Base-by-base conservation (phyloP, 2,113 vertebrate species). In the Tragelaphus buxtoni region DNA sequence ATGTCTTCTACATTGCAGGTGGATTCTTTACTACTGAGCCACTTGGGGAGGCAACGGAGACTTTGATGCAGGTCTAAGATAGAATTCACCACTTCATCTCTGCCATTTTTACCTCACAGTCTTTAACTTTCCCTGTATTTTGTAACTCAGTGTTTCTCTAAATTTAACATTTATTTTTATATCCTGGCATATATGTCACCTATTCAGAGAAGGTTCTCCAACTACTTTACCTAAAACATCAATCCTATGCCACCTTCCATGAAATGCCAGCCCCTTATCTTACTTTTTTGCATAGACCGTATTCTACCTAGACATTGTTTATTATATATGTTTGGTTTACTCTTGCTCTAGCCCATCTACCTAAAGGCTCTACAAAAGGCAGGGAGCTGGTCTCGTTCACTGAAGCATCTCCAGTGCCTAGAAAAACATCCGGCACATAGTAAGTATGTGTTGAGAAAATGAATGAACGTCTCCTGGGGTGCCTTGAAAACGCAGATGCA, bases 201-300 rank as follows among this genome's bases (percentile, higher is more conserved):
- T 72, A 79, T 86, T 77, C 77, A 42, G n/a, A 92, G 91, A 88
- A 88, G 56, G 32, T 80, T 96, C 53, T 86, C 76, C 26, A 91
- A 65, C 32, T 3, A 60, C 45, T 55, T 91, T 82, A 76, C 9
- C 42, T 92, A 88, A 95, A 81, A 80, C 22, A 90, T 74, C 47
- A 74, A 42, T 10, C 18, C 30, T 83, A 28, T 47, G 26, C 45
- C 6, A 56, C 8, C 18, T 80, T 65, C n/a, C n/a, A n/a, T 63
- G 39, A 82, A 58, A 63, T 17, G 39, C 49, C 42, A 92, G 24
- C 45, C 1, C 1, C 16, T 55, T 83, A 77, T n/a, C 60, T 32
- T 49, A 4, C 60, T 65, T 92, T 74, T 56, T 45, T 80, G 83
- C 79, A 74, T 30, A 49, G 35, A 32, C 10, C 13, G 0, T 9